Percentiles rank a stretch among this genome's conserved stretches.
These are phyloP conservation scores for Gadopsis bispinosus DNA, from an alignment of 2,797 vertebrate species.

Conservation along the genomic window DNA sequence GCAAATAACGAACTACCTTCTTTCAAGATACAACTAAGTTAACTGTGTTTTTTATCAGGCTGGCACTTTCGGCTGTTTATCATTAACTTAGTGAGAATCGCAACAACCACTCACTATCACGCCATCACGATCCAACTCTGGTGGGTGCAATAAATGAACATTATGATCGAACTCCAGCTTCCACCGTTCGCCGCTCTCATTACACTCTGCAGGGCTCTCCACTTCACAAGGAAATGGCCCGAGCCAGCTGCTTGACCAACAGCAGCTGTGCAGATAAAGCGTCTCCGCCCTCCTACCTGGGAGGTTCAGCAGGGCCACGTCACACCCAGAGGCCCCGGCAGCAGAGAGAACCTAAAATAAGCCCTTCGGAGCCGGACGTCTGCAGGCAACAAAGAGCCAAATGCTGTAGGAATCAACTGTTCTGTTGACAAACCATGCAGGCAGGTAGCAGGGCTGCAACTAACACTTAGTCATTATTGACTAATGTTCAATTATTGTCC, in stretches of 20 bases:
- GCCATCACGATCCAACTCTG: background rate
- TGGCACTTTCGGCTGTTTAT: background rate
- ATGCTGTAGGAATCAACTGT: background rate
- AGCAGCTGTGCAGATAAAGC: background rate
- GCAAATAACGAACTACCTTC: background rate
- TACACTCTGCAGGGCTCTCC: background rate
- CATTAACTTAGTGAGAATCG: background rate
- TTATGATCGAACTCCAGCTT: background rate
- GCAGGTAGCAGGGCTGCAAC: background rate
- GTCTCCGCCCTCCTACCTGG: background rate
- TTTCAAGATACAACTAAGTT: background rate
- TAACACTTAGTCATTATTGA: no score
- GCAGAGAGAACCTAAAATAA: background rate
- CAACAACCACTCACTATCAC: no score
- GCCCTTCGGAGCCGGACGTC: no score
- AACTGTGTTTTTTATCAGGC: background rate
- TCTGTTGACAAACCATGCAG: background rate
- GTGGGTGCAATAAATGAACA: background rate
- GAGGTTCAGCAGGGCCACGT: background rate
- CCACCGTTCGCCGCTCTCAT: background rate
- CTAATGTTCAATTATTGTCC: no score
- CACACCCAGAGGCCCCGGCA: background rate
- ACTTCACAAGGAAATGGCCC: background rate
- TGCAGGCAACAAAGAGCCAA: background rate
- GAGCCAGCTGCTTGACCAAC: conserved; percentile 2